Base-by-base conservation (phyloP, 2,888 invertebrate species). In the Leistus spinibarbis region DNA sequence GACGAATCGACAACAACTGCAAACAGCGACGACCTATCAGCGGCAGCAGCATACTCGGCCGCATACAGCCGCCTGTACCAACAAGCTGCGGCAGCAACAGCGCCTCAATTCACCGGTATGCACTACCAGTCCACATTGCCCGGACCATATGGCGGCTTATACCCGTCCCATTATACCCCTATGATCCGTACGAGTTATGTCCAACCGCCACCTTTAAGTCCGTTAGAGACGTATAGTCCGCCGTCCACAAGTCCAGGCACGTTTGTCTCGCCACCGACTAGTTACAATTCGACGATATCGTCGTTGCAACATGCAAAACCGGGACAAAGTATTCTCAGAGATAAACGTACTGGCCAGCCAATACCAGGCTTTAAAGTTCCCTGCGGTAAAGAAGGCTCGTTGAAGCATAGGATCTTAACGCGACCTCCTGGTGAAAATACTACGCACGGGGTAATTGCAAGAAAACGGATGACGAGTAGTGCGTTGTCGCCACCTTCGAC, bases 401-500 rank as follows among this genome's bases (percentile, higher is more conserved):
- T 90, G 67, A 91, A 91, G 81, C 90, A 91, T 82, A 85, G 90
- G 77, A 88, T 91, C 78, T 83, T 90, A 77, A 87, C 87, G 17
- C 86, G 90, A 72, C 89, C 90, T 9, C 85, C 86, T 71, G 85
- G 85, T 76, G 82, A 68, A 10, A 64, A 27, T 64, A 23, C 64
- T 10, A 22, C 60, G 17, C 60, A 60, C 20, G 60, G 60, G 3
- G 10, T 17, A 1, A 23, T 64, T 2, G 54, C 68, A 10, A n/a
- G 68, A n/a, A 68, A 56, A 19, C 17, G 57, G 22, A 19, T 54
- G 22, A 22, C 23, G 16, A 19, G n/a, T 56, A 68, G 68, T 68
- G n/a, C 74, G 20, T 16, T 66, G 66, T 83, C 84, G 19, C 83
- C 85, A n/a, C 84, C 85, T 5, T 78, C 82, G 75, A 83, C 84